These are phyloP conservation scores for Cochlearius cochlearius DNA, from an alignment of 2,113 vertebrate genomes.

Conservation along the genomic window DNA sequence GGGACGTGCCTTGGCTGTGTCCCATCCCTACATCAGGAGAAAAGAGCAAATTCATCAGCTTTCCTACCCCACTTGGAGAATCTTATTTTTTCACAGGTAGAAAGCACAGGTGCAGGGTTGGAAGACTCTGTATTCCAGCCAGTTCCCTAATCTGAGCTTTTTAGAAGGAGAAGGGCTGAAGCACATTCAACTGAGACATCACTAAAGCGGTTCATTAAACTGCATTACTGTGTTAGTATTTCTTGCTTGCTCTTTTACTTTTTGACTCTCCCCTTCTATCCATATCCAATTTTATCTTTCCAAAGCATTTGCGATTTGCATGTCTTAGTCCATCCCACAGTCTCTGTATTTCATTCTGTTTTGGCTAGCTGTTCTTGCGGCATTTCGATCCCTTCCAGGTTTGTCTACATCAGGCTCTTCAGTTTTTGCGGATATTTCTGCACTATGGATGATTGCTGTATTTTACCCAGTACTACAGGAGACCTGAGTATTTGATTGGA, in stretches of 20 bases:
- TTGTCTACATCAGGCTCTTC: background rate
- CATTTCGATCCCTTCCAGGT: background rate
- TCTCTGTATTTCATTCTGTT: background rate
- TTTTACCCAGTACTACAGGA: background rate
- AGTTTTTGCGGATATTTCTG: background rate
- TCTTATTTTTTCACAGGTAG: background rate
- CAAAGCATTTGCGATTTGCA: background rate
- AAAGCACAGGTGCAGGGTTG: background rate
- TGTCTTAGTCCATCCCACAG: too few species aligned
- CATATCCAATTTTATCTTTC: background rate
- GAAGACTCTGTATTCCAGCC: background rate
- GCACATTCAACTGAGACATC: background rate
- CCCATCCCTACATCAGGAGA: background rate
- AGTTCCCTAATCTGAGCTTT: background rate
- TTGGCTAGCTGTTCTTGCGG: background rate
- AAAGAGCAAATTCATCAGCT: background rate
- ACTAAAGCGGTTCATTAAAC: background rate
- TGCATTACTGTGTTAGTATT: background rate
- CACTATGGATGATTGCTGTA: background rate
- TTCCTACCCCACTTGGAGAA: background rate
- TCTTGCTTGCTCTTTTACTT: background rate
- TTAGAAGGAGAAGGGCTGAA: background rate
- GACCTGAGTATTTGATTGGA: background rate
- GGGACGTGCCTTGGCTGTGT: background rate
- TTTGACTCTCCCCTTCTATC: background rate